These are phyloP conservation scores for Helobdella robusta DNA, from an alignment of 2,888 invertebrate genomes.

Conservation along the genomic window DNA sequence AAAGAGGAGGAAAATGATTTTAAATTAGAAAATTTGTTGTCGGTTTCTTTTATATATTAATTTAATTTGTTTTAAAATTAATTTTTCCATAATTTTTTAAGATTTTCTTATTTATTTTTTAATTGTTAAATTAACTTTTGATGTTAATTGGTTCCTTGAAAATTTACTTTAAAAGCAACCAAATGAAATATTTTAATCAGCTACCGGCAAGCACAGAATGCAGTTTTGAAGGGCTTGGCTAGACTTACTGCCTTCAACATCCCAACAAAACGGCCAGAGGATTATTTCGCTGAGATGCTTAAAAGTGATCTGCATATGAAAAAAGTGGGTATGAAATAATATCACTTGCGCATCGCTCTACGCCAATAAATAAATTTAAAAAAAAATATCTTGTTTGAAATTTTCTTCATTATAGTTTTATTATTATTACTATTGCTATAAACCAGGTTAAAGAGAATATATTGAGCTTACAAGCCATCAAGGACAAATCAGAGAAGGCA, in stretches of 20 bases:
- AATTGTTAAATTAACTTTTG: background rate
- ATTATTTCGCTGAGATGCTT: conserved; percentile 98
- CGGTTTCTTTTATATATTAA: conserved; percentile 33
- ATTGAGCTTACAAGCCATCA: conserved; percentile 71
- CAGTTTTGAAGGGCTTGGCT: conserved; percentile 71
- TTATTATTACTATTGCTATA: background rate
- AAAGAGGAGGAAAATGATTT: conserved; percentile 62
- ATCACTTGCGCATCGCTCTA: too few relatives aligned
- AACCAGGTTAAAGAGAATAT: conserved; percentile 53
- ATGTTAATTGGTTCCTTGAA: background rate
- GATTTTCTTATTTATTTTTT: background rate
- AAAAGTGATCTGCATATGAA: conserved; percentile 96
- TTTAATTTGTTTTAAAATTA: background rate
- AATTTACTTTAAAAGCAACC: background rate
- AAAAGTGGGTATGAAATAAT: too few relatives aligned
- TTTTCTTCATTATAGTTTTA: background rate
- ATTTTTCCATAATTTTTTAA: background rate
- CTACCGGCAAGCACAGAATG: conserved; percentile 58
- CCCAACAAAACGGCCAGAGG: conserved; percentile 76
- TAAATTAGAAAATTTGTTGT: conserved; percentile 71
- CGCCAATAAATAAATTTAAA: background rate
- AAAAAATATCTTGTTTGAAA: background rate
- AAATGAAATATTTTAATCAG: conserved; percentile 36
- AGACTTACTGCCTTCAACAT: conserved; percentile 66
- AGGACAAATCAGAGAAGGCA: conserved; percentile 79